phyloP scores from a whole-genome alignment of 2,797 vertebrate genomes.

The Aphelocoma californica region DNA sequence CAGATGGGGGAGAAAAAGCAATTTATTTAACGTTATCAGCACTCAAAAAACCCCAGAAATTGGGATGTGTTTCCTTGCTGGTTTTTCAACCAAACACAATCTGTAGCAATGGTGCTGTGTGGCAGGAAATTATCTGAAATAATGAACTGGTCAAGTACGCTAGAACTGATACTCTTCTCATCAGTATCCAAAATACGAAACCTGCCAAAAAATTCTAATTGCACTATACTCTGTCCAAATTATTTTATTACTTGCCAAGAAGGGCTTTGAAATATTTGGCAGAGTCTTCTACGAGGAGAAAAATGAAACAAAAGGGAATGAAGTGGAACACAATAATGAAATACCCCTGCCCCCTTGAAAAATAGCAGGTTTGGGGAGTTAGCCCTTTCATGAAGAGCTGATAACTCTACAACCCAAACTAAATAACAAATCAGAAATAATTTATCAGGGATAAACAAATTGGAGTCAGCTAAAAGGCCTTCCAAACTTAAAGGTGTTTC shows the following conservation, averaged over 20 bases:
- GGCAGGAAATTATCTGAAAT: conserved; percentile 25
- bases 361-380: not conserved
- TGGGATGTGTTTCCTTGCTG: not conserved
- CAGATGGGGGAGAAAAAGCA: not conserved
- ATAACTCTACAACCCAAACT: conserved; percentile 34
- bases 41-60: not conserved
- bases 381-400: conserved; percentile 31
- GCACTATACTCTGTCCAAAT: conserved; percentile 56
- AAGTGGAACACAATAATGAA: conserved; percentile 28
- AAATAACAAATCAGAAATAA: conserved; percentile 41
- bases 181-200: conserved; percentile 53
- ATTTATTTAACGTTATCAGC: not conserved
- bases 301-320: conserved; percentile 66
- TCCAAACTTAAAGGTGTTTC: conserved; percentile 1
- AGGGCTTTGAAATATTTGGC: conserved; percentile 71
- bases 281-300: conserved; percentile 45
- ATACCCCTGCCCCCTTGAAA: not conserved
- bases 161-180: conserved; percentile 64
- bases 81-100: not conserved
- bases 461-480: not conserved
- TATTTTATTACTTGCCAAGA: conserved; percentile 71
- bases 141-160: conserved; percentile 34
- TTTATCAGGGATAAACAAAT: conserved; percentile 1
- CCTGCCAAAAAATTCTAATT: conserved; percentile 73
- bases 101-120: not conserved